A percentile compares a stretch with the other conserved stretches of the same genome.
These are phyloP conservation scores for Ammodytes marinus DNA, from an alignment of 2,113 vertebrate species.

Conservation along the genomic window DNA sequence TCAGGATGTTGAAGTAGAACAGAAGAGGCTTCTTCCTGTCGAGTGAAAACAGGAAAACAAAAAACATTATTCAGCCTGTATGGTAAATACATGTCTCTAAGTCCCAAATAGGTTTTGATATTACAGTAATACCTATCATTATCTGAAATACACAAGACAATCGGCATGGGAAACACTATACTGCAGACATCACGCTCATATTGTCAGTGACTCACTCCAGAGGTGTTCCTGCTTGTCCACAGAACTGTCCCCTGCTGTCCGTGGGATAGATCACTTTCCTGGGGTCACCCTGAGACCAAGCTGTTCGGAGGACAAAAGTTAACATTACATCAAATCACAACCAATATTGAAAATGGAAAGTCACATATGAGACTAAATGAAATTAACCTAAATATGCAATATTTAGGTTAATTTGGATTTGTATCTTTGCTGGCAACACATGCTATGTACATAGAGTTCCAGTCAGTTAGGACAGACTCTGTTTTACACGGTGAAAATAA, in stretches of 20 bases:
- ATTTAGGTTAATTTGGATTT: not conserved
- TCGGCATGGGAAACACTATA: not conserved
- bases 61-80: not conserved
- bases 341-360: not conserved
- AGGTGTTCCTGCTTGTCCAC: conserved; percentile 90
- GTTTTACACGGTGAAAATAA: no score
- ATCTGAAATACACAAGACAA: not conserved
- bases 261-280: conserved; percentile 96
- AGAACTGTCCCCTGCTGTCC: conserved; percentile 94
- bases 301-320: conserved; percentile 71
- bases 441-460: not conserved
- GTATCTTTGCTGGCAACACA: no score
- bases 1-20: conserved; percentile 97
- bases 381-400: not conserved
- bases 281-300: conserved; percentile 96
- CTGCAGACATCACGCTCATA: not conserved
- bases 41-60: conserved; percentile 20
- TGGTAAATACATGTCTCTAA: not conserved
- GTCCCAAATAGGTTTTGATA: not conserved
- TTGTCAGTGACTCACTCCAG: conserved; percentile 88
- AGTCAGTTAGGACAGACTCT: not conserved
- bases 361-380: not conserved
- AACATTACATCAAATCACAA: not conserved
- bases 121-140: not conserved
- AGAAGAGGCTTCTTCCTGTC: conserved; percentile 91